These are phyloP conservation scores for Netelia fuscicornis DNA, from an alignment of 2,888 invertebrate genomes.

Conservation along the genomic window DNA sequence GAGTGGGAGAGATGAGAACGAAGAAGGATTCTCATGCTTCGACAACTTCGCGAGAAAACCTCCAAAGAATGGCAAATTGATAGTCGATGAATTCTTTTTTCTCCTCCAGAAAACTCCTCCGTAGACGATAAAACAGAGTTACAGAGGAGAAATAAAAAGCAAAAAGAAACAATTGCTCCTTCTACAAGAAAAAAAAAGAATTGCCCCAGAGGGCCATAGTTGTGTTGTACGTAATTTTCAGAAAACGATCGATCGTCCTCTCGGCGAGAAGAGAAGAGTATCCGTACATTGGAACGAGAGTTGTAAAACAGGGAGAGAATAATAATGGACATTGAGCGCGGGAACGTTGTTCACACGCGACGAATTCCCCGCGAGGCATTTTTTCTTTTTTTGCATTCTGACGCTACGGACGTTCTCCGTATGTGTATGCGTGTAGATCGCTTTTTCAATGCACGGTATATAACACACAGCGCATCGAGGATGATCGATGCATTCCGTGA, in stretches of 20 bases:
- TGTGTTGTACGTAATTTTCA: neutral
- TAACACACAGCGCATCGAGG: neutral
- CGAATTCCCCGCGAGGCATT: constrained; percentile 28
- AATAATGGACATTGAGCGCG: constrained; percentile 34
- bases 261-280: neutral
- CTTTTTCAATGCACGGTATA: neutral
- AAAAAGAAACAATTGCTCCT: neutral
- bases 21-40: constrained; percentile 27
- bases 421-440: neutral
- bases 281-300: constrained; percentile 13
- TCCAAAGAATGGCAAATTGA: constrained; percentile 29
- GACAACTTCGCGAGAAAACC: constrained; percentile 19
- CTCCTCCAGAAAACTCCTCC: neutral
- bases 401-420: neutral
- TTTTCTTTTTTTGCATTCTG: constrained; percentile 30
- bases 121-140: neutral
- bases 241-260: constrained; percentile 16
- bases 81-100: neutral
- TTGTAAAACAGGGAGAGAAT: constrained; percentile 11
- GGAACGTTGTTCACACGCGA: constrained; percentile 44
- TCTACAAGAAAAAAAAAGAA: neutral
- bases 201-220: neutral
- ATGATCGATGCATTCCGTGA: constrained; percentile 56
- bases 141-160: neutral
- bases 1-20: constrained; percentile 8